A percentile compares a stretch with the other conserved stretches of the same genome.
Conservation (phyloP, 2,797 vertebrate genomes). For the Lepilemur septentrionalis region DNA sequence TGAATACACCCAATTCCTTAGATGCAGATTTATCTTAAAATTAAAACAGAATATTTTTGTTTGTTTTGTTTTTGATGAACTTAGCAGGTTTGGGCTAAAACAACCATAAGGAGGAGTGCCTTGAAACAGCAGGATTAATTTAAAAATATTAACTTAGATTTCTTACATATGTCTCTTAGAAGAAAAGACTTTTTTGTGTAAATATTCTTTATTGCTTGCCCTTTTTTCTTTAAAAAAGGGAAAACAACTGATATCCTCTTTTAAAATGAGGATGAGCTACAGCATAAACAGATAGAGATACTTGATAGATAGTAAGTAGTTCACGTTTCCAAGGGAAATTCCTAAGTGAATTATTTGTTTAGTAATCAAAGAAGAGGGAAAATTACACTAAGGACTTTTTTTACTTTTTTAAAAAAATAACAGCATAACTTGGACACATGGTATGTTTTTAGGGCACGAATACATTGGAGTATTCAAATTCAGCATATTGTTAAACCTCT, state of each 20-base stretch:
- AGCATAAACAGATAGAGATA: background rate
- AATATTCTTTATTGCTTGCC: background rate
- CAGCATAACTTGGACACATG: background rate
- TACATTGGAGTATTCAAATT: background rate
- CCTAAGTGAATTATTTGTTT: background rate
- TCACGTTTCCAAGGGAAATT: background rate
- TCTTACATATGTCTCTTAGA: background rate
- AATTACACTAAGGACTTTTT: background rate
- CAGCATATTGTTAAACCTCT: background rate
- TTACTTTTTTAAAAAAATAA: background rate
- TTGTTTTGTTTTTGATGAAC: constrained; percentile 12
- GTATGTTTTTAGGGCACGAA: background rate
- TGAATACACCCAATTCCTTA: background rate
- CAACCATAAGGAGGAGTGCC: background rate
- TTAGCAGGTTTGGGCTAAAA: background rate
- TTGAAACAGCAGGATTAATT: constrained; percentile 11
- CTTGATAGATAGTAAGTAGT: background rate
- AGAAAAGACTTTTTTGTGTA: background rate
- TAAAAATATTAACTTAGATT: background rate
- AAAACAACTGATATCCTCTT: background rate
- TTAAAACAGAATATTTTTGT: background rate
- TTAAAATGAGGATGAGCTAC: background rate
- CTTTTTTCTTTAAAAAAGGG: background rate
- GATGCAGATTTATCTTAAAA: background rate
- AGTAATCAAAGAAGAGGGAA: background rate